A percentile compares a stretch with the other conserved stretches of the same genome.
phyloP scores from a whole-genome alignment of 2,888 invertebrate genomes.

The Pediacus dermestoides region DNA sequence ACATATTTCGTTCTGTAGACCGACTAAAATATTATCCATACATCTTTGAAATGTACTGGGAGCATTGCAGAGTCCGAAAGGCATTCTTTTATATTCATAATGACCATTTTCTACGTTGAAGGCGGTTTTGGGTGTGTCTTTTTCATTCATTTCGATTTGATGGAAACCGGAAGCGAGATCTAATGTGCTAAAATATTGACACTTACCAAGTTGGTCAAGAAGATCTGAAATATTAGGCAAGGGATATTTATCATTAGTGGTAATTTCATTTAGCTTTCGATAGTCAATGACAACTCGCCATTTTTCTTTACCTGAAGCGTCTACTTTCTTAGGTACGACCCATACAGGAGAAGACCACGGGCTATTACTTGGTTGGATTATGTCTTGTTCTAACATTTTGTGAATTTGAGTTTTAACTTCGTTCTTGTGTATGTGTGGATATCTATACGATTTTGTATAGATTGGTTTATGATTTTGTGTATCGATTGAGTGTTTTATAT shows the following conservation, averaged over 20 bases:
- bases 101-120: constrained; percentile 30
- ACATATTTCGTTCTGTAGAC: constrained; percentile 20
- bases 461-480: constrained; percentile 19
- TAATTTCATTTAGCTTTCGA: constrained; percentile 18
- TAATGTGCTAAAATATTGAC: constrained; percentile 29
- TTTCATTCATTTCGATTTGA: constrained; percentile 27
- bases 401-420: constrained; percentile 25
- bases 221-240: constrained; percentile 37
- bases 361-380: constrained; percentile 19
- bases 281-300: constrained; percentile 23
- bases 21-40: constrained; percentile 24
- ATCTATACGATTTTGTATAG: constrained; percentile 27
- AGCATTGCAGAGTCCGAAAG: constrained; percentile 21
- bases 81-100: constrained; percentile 31
- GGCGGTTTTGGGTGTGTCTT: constrained; percentile 31
- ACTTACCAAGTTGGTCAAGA: constrained; percentile 35
- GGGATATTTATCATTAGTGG: constrained; percentile 32
- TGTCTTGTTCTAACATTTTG: constrained; percentile 20
- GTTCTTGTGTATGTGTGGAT: constrained; percentile 28
- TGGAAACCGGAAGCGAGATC: constrained; percentile 32
- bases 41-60: constrained; percentile 29
- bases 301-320: constrained; percentile 22
- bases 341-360: constrained; percentile 23
- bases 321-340: constrained; percentile 23
- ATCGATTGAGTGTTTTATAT: constrained; percentile 25